Conservation (phyloP, 30 jellyfish, hydroid and myxozoan species). For the Chrysaora quinquecirrha region DNA sequence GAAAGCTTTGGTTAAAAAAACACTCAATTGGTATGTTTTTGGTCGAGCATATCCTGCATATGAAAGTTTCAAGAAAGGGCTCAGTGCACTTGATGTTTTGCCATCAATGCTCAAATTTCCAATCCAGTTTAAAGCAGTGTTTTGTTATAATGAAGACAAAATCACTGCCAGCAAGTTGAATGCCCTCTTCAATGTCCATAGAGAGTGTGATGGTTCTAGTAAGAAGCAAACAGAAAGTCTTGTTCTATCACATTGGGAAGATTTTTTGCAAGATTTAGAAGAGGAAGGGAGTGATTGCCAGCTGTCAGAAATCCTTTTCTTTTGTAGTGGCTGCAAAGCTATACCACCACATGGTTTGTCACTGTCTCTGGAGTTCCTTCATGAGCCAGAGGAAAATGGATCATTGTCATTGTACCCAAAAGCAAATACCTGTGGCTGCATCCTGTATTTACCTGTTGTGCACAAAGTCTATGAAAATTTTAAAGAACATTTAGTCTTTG, state of each 20-base stretch:
- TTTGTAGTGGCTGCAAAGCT: conserved; percentile 45
- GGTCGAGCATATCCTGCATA: conserved; percentile 62
- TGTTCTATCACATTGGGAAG: conserved; percentile 43
- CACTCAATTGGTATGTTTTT: conserved; percentile 54
- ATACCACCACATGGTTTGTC: conserved; percentile 53
- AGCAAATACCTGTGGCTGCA: conserved; percentile 55
- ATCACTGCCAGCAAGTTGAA: conserved; percentile 37
- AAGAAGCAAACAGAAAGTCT: conserved; percentile 43
- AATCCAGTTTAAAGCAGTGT: conserved; percentile 11
- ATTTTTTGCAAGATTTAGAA: conserved; percentile 43
- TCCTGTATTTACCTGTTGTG: conserved; percentile 45
- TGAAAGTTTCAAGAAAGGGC: conserved; percentile 52
- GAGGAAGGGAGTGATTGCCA: conserved; percentile 39
- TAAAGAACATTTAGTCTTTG: conserved; percentile 34
- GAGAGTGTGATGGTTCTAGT: conserved; percentile 51
- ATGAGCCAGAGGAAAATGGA: conserved; percentile 53
- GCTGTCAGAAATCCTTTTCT: conserved; percentile 51
- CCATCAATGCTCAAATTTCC: conserved; percentile 31
- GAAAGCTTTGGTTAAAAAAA: conserved; percentile 43
- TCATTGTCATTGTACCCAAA: conserved; percentile 55
- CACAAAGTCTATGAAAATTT: conserved; percentile 31
- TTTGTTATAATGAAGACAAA: conserved; percentile 24
- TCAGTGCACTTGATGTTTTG: conserved; percentile 28
- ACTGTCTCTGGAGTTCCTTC: conserved; percentile 45
- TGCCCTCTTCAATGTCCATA: conserved; percentile 50